These are phyloP conservation scores for Cryptocheilus praepositus DNA, from an alignment of 2,888 invertebrate species.

Conservation along the genomic window DNA sequence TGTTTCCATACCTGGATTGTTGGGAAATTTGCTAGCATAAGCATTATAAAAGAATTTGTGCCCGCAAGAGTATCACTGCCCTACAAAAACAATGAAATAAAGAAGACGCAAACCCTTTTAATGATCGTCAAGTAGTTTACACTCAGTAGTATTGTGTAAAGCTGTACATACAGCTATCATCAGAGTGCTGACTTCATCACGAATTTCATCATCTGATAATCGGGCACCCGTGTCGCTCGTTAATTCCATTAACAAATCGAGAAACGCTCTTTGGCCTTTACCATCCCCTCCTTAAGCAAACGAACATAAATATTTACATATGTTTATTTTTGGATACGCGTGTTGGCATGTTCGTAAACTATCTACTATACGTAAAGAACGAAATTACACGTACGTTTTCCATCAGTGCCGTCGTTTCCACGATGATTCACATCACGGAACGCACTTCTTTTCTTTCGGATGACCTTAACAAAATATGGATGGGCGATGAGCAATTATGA, in stretches of 20 bases:
- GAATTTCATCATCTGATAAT: background rate
- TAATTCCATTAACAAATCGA: constrained; percentile 5
- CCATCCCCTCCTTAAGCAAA: background rate
- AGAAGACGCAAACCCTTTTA: too few species aligned
- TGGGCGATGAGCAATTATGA: background rate
- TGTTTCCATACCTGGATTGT: background rate
- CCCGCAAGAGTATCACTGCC: background rate
- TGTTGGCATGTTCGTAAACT: too few species aligned
- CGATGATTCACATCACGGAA: background rate
- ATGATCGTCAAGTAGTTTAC: background rate
- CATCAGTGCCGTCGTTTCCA: background rate
- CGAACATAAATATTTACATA: background rate
- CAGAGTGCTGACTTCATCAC: background rate
- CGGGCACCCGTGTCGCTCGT: background rate
- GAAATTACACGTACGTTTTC: background rate
- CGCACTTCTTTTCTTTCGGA: background rate
- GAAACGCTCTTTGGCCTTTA: background rate
- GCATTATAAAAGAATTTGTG: background rate
- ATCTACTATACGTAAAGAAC: too few species aligned
- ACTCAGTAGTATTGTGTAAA: background rate
- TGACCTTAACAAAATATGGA: background rate
- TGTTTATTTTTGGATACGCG: background rate
- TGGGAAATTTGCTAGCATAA: constrained; percentile 5
- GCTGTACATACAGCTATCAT: background rate
- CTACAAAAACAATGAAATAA: constrained; percentile 1